These are phyloP conservation scores for Perognathus longimembris DNA, from an alignment of 2,113 vertebrate genomes.

Conservation along the genomic window DNA sequence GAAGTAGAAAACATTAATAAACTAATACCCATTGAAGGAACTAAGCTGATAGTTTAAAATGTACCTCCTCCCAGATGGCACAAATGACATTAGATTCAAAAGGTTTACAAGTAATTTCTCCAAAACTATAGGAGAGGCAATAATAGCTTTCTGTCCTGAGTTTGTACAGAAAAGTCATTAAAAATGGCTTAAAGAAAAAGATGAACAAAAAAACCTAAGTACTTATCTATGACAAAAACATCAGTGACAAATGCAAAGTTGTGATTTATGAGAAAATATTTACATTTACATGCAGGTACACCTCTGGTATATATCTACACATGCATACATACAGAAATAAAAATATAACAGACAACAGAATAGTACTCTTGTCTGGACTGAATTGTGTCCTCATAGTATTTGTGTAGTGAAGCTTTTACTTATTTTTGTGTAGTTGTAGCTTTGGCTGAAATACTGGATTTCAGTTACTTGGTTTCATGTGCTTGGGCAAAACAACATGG, in stretches of 20 bases:
- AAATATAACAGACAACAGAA: neutral
- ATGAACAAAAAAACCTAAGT: too few species aligned
- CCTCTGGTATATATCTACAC: neutral
- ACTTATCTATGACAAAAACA: neutral
- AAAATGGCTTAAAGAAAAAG: neutral
- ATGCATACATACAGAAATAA: neutral
- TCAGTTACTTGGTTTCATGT: too few species aligned
- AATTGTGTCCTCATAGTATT: neutral
- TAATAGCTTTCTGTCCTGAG: neutral
- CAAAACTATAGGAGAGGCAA: neutral
- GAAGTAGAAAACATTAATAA: slow-evolving; percentile 21
- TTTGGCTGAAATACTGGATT: too few species aligned
- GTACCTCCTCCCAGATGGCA: neutral
- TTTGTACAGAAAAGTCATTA: neutral
- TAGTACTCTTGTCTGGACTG: neutral
- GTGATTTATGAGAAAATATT: neutral
- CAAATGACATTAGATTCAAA: slow-evolving; percentile 19
- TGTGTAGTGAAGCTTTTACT: neutral
- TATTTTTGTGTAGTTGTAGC: too few species aligned
- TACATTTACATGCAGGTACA: neutral
- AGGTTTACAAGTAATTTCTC: neutral
- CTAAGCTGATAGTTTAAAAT: slow-evolving; percentile 13
- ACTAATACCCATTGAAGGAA: slow-evolving; percentile 23
- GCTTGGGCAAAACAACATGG: too few species aligned
- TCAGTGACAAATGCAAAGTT: slow-evolving; percentile 1